These are phyloP conservation scores for Malurus splendens DNA, from an alignment of 2,797 vertebrate species.

Conservation along the genomic window DNA sequence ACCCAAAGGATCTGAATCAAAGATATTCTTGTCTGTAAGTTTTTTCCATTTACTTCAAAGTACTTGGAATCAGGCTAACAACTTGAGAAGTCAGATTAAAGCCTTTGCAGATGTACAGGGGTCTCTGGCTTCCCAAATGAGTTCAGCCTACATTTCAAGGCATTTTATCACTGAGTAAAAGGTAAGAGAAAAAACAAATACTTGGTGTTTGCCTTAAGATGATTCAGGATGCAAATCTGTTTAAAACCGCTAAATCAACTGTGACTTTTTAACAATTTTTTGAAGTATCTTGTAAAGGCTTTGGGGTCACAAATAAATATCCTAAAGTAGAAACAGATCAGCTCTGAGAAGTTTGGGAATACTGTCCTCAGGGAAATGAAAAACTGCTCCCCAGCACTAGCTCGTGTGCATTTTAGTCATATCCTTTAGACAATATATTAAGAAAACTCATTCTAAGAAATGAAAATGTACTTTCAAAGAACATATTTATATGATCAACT, in stretches of 20 bases:
- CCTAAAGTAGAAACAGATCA: neutral
- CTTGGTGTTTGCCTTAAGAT: neutral
- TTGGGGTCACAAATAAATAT: neutral
- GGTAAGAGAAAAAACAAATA: neutral
- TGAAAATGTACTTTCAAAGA: neutral
- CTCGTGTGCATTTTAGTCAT: neutral
- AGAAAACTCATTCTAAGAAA: neutral
- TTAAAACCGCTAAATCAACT: neutral
- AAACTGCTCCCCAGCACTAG: neutral
- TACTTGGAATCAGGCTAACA: neutral
- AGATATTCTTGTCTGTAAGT: neutral
- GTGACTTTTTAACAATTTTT: neutral
- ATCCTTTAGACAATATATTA: neutral
- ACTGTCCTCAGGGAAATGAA: neutral
- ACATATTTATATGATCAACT: neutral
- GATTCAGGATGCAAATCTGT: neutral
- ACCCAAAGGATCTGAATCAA: neutral
- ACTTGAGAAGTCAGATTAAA: neutral
- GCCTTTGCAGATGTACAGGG: neutral
- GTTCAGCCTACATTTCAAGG: neutral
- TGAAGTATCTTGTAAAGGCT: neutral
- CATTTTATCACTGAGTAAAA: neutral
- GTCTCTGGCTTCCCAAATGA: neutral
- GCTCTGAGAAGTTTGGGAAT: neutral
- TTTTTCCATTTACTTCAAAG: conserved; percentile 29